Evolutionary conservation across 2,113 vertebrate species (phyloP).

Genomic region (Xerus inauris): DNA sequence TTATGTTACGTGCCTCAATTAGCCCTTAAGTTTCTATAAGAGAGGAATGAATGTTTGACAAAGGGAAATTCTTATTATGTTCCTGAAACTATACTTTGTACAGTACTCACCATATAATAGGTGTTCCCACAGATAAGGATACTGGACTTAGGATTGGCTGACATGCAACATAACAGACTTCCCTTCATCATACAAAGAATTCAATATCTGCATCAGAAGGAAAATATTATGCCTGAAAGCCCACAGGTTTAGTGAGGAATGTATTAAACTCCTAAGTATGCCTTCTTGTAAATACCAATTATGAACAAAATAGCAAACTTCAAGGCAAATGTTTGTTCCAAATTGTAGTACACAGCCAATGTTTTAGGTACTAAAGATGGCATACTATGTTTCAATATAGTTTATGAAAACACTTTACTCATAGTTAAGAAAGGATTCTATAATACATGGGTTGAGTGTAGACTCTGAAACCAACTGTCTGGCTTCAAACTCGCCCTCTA

Average conservation of each 20-base stretch:
- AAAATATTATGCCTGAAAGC: background rate
- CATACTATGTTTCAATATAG: background rate
- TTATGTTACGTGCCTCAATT: background rate
- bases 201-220: background rate
- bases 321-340: background rate
- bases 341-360: background rate
- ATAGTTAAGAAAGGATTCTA: background rate
- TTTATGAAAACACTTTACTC: background rate
- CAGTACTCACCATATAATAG: background rate
- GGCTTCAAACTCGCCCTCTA: background rate
- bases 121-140: background rate
- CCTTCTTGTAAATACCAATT: background rate
- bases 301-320: background rate
- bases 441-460: background rate
- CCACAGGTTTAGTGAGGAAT: background rate
- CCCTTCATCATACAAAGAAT: background rate
- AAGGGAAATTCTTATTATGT: conserved; percentile 42
- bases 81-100: conserved; percentile 20
- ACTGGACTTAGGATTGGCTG: background rate
- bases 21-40: background rate
- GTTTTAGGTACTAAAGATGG: background rate
- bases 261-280: conserved; percentile 2
- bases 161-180: background rate
- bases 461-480: background rate
- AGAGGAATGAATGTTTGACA: background rate